Base-by-base conservation (phyloP, 30 jellyfish, hydroid and myxozoan species). In the Aurelia aurita complex sp. Pacific region DNA sequence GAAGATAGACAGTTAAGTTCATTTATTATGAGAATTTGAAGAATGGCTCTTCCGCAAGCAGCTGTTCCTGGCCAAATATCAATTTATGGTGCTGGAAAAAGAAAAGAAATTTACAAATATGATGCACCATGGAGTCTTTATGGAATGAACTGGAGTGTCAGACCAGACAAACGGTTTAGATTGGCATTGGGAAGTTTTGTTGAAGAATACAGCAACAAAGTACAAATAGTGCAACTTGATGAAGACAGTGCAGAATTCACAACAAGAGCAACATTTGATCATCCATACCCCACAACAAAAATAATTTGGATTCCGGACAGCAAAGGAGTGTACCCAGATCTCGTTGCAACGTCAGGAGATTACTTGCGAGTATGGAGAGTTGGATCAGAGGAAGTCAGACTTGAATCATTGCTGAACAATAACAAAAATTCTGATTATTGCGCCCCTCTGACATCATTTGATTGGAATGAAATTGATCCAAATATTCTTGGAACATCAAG, bases 141-240 rank as follows among this genome's bases (percentile, higher is more conserved):
- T 80, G 99, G 99, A 17, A 94, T 94, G 99, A 94, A 90, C 91
- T 94, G 99, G 99, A 94, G 99, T 89, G 99, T 94, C 4, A 76
- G 99, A 53, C 99, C 99, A 13, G 99, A 94, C 86, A 94, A 94
- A 74, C 68, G 96, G 34, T 94, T 94, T 76, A 86, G 99, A 40
- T 89, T 94, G 78, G 99, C 99, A 2, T 74, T 94, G 19, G 99
- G 99, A 51, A 94, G 99, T 74, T 94, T 94, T 79, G 96, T 94
- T 67, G 99, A 94, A 71, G 99, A 94, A 59, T 94, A 94, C 85
- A 94, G 99, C 73, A 94, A 94, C 73, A 94, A 94, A 89, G 98
- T 94, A 10, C 98, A 94, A 59, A 85, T 94, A 43, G 95, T 94
- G 4, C 98, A 94, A 64, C 96, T 94, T 15, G 97, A 94, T 74